Evolutionary conservation across 1,140 invertebrate species (phyloP).

Genomic region (Laupala kohalensis): DNA sequence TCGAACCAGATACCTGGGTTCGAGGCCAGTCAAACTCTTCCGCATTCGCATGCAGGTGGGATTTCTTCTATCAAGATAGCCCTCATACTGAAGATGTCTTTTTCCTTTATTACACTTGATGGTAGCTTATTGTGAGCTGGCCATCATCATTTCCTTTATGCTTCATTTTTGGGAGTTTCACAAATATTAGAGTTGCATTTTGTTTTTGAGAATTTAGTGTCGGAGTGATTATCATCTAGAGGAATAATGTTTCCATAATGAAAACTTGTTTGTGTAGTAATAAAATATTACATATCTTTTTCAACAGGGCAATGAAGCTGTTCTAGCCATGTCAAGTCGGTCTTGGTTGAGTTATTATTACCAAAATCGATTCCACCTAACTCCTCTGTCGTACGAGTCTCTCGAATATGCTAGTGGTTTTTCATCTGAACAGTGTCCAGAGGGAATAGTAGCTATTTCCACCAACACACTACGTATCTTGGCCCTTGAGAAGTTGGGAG

Average conservation of each 20-base stretch:
- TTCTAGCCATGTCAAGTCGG: slow-evolving; percentile 92
- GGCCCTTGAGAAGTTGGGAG: slow-evolving; percentile 94
- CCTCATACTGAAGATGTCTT: too few relatives aligned
- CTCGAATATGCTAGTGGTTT: slow-evolving; percentile 97
- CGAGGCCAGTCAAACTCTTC: slow-evolving; percentile 90
- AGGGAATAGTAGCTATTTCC: slow-evolving; percentile 98
- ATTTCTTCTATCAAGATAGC: too few relatives aligned
- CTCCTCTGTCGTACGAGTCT: slow-evolving; percentile 90
- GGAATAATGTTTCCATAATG: not conserved
- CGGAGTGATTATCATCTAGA: not conserved
- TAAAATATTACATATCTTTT: slow-evolving; percentile 10
- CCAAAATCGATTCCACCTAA: slow-evolving; percentile 92
- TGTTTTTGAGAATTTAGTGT: not conserved
- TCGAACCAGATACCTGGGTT: slow-evolving; percentile 88
- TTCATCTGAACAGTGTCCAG: slow-evolving; percentile 96
- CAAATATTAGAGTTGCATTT: not conserved
- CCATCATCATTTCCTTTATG: too few relatives aligned
- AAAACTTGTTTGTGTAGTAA: not conserved
- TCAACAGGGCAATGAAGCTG: slow-evolving; percentile 27
- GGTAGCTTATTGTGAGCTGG: too few relatives aligned
- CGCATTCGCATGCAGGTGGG: slow-evolving; percentile 82
- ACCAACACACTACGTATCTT: slow-evolving; percentile 95
- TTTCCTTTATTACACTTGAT: too few relatives aligned
- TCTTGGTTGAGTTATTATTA: slow-evolving; percentile 98
- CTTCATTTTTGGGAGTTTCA: too few relatives aligned